Conservation (phyloP, 2,888 invertebrate species). For the Amiota communis region DNA sequence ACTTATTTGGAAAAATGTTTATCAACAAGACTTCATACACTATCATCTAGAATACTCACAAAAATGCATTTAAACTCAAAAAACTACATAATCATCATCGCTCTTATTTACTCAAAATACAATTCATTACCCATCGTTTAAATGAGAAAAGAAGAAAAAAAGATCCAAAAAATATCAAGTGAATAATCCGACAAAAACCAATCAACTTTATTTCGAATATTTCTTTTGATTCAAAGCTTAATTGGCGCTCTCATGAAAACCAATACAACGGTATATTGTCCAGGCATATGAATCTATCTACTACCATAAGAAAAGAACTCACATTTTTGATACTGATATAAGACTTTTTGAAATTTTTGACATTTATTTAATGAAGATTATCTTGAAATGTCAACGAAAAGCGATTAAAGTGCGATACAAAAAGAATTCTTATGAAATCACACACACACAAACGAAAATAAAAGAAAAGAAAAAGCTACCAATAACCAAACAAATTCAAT, state of each 20-base stretch:
- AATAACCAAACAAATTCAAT: constrained; percentile 22
- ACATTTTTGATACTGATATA: constrained; percentile 56
- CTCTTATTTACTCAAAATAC: no score
- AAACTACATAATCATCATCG: no score
- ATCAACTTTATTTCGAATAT: background rate
- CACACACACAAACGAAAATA: background rate
- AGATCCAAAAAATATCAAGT: background rate
- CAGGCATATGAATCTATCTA: background rate
- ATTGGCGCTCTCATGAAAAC: constrained; percentile 32
- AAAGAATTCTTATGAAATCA: constrained; percentile 20
- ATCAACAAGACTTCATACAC: no score
- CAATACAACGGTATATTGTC: constrained; percentile 52
- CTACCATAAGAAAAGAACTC: background rate
- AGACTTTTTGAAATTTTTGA: constrained; percentile 40
- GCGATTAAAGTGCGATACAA: constrained; percentile 15
- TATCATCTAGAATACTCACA: no score
- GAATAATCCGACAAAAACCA: background rate
- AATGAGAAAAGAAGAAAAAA: constrained; percentile 3
- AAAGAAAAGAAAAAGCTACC: constrained; percentile 7
- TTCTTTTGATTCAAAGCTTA: constrained; percentile 1
- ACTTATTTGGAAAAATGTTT: no score
- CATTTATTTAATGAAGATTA: constrained; percentile 50
- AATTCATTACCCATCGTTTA: no score
- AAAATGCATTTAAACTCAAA: no score
- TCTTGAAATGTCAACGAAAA: constrained; percentile 43